Conservation (phyloP, 2,113 vertebrate species). For the Catharus minimus region DNA sequence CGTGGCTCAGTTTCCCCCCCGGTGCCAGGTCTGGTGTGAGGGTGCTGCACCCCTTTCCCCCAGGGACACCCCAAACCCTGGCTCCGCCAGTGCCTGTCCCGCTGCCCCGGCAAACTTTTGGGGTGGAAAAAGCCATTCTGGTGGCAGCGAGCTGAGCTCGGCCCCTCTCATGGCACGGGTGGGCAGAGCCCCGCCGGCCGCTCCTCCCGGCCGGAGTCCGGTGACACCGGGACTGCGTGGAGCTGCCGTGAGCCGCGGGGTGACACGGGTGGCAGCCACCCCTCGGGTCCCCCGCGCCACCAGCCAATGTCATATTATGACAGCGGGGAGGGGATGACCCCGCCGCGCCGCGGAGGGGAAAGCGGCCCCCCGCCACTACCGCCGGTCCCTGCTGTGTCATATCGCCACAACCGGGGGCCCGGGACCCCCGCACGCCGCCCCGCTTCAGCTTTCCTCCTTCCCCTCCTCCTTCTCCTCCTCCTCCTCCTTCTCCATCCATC, state of each 20-base stretch:
- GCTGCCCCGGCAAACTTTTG: neutral
- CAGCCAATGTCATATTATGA: slow-evolving; percentile 44
- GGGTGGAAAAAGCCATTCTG: neutral
- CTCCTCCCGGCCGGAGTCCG: neutral
- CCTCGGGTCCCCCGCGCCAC: neutral
- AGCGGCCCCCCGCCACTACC: neutral
- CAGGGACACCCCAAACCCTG: neutral
- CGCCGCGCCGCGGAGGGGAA: neutral
- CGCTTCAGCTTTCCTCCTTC: neutral
- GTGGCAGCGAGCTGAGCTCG: neutral
- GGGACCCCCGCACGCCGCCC: neutral
- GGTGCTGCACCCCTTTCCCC: neutral
- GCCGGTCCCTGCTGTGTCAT: slow-evolving; percentile 22
- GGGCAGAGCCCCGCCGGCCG: neutral
- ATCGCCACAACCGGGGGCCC: neutral
- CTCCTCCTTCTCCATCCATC: neutral
- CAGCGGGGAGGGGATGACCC: neutral
- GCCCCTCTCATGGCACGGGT: neutral
- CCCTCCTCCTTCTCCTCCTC: neutral
- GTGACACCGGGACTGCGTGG: neutral
- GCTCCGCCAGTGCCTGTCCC: neutral
- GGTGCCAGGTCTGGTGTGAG: neutral
- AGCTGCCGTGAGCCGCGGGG: neutral
- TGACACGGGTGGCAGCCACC: neutral
- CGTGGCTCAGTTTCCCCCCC: neutral